These are phyloP conservation scores for Pandemis heparana DNA, from an alignment of 2,888 invertebrate species.

Conservation along the genomic window DNA sequence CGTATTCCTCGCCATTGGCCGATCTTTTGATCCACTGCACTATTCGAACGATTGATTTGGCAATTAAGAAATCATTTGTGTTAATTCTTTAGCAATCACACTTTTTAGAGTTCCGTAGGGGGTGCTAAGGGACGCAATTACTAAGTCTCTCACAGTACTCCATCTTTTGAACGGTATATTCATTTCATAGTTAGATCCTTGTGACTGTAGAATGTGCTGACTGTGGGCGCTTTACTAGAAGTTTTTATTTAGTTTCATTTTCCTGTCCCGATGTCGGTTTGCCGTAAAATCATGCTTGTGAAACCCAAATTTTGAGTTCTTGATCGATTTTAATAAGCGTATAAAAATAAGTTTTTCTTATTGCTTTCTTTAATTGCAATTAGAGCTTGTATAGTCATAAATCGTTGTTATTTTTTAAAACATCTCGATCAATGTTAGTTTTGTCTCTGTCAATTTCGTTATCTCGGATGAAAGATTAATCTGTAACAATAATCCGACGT, in stretches of 20 bases:
- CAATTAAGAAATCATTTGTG: conserved; percentile 50
- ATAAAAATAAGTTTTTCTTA: no score
- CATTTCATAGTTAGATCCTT: no score
- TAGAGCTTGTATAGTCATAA: background rate
- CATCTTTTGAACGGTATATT: no score
- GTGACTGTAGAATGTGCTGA: no score
- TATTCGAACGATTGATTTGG: conserved; percentile 59
- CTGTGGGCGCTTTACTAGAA: no score
- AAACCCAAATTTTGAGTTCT: no score
- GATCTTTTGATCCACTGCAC: conserved; percentile 62
- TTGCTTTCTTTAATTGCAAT: background rate
- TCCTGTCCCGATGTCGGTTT: no score
- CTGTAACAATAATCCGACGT: background rate
- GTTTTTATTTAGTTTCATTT: no score
- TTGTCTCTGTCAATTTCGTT: background rate
- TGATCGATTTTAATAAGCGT: no score
- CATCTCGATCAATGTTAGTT: background rate
- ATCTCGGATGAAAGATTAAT: background rate
- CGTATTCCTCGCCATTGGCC: conserved; percentile 62
- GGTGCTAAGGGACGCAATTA: no score
- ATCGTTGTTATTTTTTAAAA: background rate
- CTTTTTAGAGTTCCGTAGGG: background rate
- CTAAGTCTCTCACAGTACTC: no score
- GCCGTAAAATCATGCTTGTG: no score
- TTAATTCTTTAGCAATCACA: background rate